Base-by-base conservation (phyloP, 1,140 invertebrate species). In the Hylaeus volcanicus region DNA sequence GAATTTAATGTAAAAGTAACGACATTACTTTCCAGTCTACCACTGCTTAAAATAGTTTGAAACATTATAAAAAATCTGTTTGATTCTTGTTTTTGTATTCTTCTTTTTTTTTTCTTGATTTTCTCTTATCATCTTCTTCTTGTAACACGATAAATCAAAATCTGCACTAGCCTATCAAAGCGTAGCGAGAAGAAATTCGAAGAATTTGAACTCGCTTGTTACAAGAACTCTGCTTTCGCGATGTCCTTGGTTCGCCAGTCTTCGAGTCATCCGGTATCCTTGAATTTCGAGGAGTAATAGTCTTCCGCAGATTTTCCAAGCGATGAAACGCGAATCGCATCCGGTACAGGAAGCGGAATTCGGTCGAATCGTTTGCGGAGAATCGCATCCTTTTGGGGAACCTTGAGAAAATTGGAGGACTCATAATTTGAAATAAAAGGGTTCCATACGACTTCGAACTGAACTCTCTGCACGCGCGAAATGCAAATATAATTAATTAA, bases 281-380 rank as follows among this genome's bases (percentile, higher is more conserved):
- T 74, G 70, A 79, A 65, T 79, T 51, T 79, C 45, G n/a, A 79
- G 58, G 26, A 12, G 4, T 82, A 56, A 86, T 76, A 14, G 11
- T 37, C 58, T 86, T 77, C 82, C 79, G 79, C 60, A 74, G 48
- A 84, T 86, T 84, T 86, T 84, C 79, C 53, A 39, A 51, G n/a
- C 11, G 39, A 78, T 15, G 39, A 51, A 60, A 63, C 51, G 4
- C 43, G 26, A 80, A 75, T 53, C 39, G 65, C 26, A 45, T 78
- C 74, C 70, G 74, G 41, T 12, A 5, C 14, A 43, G 61, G 45
- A 77, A 74, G 2, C 41, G 68, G n/a, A 82, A 74, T 48, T 79
- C 72, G 81, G 63, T 80, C 58, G 53, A 64, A 70, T 65, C 70
- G 11, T 81, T 84, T 77, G 43, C 48, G 9, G 58, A 15, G 64